Evolutionary conservation across 2,888 invertebrate genomes (phyloP), one percentile per base, ranked within the genome.

Genomic region (Chydorus sphaericus): DNA sequence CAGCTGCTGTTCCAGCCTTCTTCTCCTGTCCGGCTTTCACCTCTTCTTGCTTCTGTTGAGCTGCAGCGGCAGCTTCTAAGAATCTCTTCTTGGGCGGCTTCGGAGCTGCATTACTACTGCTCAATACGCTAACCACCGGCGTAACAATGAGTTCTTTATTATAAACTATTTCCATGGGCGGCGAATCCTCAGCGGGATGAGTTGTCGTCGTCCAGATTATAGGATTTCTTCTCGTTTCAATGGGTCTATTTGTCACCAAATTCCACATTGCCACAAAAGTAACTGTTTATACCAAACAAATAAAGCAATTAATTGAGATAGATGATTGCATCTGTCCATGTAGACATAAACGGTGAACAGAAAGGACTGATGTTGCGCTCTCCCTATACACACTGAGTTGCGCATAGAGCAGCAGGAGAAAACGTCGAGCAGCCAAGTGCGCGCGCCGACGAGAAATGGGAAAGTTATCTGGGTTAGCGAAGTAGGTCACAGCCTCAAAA

Each of bases 81-180:
- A 52, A 52, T 1, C 52, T 33, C 26, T 52, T 52, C 37, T 52
- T 52, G 6, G 52, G 52, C 7, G 52, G 52, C 23, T 52, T 52
- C 16, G 52, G 52, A 31, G 52, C 52, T n/a, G n/a, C n/a, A n/a
- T n/a, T n/a, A n/a, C n/a, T n/a, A 23, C 33, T 26, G 30, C 50
- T 50, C 14, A 5, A 8, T 6, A 26, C 18, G 3, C 36, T 36
- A 11, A 52, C n/a, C 6, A 28, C 10, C 14, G 44, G 44, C n/a
- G n/a, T n/a, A n/a, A n/a, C n/a, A n/a, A n/a, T n/a, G n/a, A n/a
- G n/a, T n/a, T n/a, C n/a, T n/a, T n/a, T n/a, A n/a, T n/a, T n/a
- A n/a, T n/a, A n/a, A n/a, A n/a, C 36, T n/a, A 33, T 10, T n/a
- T 33, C 10, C 36, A 14, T n/a, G 36, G 1, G 20, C 3, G 5